These are phyloP conservation scores for Sisor rabdophorus DNA, from an alignment of 2,113 vertebrate genomes.

Conservation along the genomic window DNA sequence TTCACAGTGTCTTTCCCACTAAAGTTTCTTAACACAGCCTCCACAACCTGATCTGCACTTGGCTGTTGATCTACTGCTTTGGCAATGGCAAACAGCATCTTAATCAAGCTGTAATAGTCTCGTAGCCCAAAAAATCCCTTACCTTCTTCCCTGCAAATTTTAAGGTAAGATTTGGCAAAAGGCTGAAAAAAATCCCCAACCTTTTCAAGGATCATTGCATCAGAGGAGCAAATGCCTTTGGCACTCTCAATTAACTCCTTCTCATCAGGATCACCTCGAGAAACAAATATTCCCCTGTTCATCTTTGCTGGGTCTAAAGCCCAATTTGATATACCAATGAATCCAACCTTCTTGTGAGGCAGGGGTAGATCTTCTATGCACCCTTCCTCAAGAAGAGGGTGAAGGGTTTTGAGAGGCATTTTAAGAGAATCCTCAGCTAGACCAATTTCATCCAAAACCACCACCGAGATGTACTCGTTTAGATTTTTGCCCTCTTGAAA, in stretches of 20 bases:
- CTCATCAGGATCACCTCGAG: constrained; percentile 79
- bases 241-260: constrained; percentile 84
- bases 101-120: constrained; percentile 96
- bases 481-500: constrained; percentile 94
- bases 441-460: constrained; percentile 94
- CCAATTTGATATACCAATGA: constrained; percentile 97
- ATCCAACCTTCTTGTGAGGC: constrained; percentile 92
- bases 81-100: constrained; percentile 84
- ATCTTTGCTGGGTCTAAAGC: constrained; percentile 96
- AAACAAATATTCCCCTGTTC: constrained; percentile 95
- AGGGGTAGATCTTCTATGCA: constrained; percentile 88
- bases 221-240: constrained; percentile 84
- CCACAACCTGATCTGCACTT: constrained; percentile 64
- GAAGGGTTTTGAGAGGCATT: constrained; percentile 94
- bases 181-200: constrained; percentile 74
- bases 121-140: constrained; percentile 94
- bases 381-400: constrained; percentile 91
- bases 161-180: constrained; percentile 81
- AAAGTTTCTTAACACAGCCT: constrained; percentile 87
- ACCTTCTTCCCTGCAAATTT: constrained; percentile 70
- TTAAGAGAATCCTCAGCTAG: constrained; percentile 93
- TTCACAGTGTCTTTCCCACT: constrained; percentile 81
- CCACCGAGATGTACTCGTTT: constrained; percentile 86
- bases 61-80: constrained; percentile 66
- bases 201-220: constrained; percentile 71